Evolutionary conservation across 2,888 invertebrate genomes (phyloP), one percentile per base, ranked within the genome.

Genomic region (Rhingia rostrata): DNA sequence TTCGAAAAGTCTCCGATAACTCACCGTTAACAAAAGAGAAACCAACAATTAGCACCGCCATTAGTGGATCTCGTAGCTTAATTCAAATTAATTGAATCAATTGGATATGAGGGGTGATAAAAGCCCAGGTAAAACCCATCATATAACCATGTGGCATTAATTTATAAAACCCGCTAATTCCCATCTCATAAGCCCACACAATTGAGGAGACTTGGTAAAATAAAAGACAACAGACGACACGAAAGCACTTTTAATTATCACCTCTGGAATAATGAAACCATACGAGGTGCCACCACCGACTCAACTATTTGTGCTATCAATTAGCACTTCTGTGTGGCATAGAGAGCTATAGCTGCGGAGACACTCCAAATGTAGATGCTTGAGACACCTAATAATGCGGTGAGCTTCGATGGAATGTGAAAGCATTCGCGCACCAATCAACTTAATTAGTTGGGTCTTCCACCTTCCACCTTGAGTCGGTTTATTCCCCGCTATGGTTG

Each of bases 191-290:
- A 58, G 47, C 53, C 66, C 7, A 14, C 47, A 43, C 83, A 64
- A 79, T 61, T 64, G 66, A 67, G 14, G 47, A 43, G 60, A 63
- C 66, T 78, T 54, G 53, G n/a, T 66, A 22, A 45, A 56, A 35
- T 33, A 61, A 30, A 37, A 22, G 47, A 49, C 22, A 22, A 22
- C 58, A 64, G 56, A 69, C 53, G 58, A 79, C 53, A 74, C 70
- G 79, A 74, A 84, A 84, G 70, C 64, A 69, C 74, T 84, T 84
- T 84, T 80, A 80, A 84, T 84, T 84, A 80, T 80, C 84, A 84
- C 80, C 73, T 69, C 47, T 10, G 12, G 66, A 83, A 47, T 78
- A 74, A 74, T 80, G 63, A 58, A 56, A 67, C 69, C 77, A 22
- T 64, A 66, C 47, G 60, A 66, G 60, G 56, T 72, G 60, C 49